phyloP scores from a whole-genome alignment of 2,888 invertebrate genomes.

The Geotrupes spiniger region DNA sequence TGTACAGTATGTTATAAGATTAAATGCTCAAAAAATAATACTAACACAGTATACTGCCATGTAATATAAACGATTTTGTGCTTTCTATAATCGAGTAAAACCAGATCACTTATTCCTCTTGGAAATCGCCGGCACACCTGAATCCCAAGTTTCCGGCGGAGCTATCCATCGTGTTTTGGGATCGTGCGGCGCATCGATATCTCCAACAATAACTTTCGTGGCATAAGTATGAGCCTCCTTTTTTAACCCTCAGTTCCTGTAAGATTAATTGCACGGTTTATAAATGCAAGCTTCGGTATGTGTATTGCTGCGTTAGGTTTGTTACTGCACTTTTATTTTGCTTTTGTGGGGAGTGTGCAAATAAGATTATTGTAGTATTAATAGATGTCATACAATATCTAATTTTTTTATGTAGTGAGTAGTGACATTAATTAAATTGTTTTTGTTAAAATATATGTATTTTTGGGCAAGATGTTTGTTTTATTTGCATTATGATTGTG shows the following conservation, averaged over 20 bases:
- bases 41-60: slow-evolving; percentile 15
- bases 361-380: neutral
- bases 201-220: slow-evolving; percentile 88
- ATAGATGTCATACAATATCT: too few species aligned
- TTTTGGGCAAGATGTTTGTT: too few species aligned
- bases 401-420: too few species aligned
- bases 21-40: slow-evolving; percentile 17
- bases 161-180: slow-evolving; percentile 91
- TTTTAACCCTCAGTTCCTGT: slow-evolving; percentile 81
- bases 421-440: too few species aligned
- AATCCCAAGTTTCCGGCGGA: slow-evolving; percentile 93
- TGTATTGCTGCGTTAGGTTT: neutral
- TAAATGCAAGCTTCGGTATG: too few species aligned
- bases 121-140: slow-evolving; percentile 69
- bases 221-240: slow-evolving; percentile 94
- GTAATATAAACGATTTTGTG: slow-evolving; percentile 11
- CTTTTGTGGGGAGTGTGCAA: slow-evolving; percentile 4
- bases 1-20: slow-evolving; percentile 3
- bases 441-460: too few species aligned
- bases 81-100: slow-evolving; percentile 1
- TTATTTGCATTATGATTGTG: too few species aligned
- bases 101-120: slow-evolving; percentile 17
- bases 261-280: slow-evolving; percentile 26
- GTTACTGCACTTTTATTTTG: neutral
- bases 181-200: slow-evolving; percentile 90